Evolutionary conservation across 1,140 invertebrate species (phyloP).

Genomic region (Caenorhabditis tropicalis): DNA sequence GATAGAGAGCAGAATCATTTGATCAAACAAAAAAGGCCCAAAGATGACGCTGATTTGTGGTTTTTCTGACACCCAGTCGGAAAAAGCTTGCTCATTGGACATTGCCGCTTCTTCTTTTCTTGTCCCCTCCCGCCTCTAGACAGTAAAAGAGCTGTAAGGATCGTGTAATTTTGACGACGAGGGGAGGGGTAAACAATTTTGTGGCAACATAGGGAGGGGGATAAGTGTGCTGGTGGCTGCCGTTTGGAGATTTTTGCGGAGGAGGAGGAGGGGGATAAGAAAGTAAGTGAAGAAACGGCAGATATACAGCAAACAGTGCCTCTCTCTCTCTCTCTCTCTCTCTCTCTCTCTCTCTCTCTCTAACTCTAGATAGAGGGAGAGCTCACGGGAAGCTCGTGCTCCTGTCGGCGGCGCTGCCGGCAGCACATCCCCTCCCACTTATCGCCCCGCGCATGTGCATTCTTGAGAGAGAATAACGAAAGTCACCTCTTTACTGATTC

Average conservation of each 20-base stretch:
- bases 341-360: too few relatives aligned
- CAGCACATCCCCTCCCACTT: slow-evolving; percentile 25
- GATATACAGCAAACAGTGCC: slow-evolving; percentile 34
- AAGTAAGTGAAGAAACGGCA: background rate
- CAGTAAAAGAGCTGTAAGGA: slow-evolving; percentile 23
- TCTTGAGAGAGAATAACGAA: background rate
- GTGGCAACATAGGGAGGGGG: background rate
- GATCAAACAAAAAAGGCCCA: background rate
- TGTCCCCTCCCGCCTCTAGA: background rate
- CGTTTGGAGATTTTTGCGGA: slow-evolving; percentile 40
- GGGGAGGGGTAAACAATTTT: slow-evolving; percentile 37
- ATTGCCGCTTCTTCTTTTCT: background rate
- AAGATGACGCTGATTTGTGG: slow-evolving; percentile 28
- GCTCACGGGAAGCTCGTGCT: slow-evolving; percentile 42
- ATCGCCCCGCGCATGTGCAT: slow-evolving; percentile 42
- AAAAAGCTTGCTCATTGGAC: background rate
- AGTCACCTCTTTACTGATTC: background rate
- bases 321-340: background rate
- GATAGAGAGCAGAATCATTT: too few relatives aligned
- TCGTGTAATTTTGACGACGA: slow-evolving; percentile 31
- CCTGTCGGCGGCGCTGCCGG: background rate
- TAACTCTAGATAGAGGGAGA: too few relatives aligned
- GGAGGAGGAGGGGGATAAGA: background rate
- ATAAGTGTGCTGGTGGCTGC: slow-evolving; percentile 41
- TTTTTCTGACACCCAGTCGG: background rate